phyloP scores from a whole-genome alignment of 2,797 vertebrate species.

The Botia almorhae region DNA sequence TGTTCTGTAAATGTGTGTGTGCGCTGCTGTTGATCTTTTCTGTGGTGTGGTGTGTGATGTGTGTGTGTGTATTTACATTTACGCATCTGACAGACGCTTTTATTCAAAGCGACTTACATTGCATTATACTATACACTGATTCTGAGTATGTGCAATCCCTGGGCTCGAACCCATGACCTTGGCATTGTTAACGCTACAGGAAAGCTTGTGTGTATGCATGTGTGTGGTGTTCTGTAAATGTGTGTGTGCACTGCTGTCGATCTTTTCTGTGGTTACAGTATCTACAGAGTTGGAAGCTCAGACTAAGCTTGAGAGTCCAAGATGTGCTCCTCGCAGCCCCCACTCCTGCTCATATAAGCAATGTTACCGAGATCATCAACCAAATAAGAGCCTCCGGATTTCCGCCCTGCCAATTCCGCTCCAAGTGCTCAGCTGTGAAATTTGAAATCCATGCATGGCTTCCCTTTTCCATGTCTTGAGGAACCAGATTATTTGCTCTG shows the following conservation, averaged over 20 bases:
- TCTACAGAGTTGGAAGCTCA: constrained; percentile 60
- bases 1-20: no score
- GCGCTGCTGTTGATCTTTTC: no score
- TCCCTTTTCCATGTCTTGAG: constrained; percentile 58
- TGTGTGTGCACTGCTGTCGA: constrained; percentile 62
- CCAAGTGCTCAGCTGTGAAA: constrained; percentile 82
- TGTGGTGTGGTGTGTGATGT: no score
- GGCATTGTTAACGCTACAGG: no score
- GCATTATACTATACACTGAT: no score
- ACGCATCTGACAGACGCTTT: no score
- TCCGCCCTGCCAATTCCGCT: constrained; percentile 75
- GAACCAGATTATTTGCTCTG: constrained; percentile 56
- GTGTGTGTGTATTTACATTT: no score
- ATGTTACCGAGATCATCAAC: constrained; percentile 71
- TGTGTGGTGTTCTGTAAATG: no score
- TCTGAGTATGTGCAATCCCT: no score
- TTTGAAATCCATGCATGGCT: constrained; percentile 83
- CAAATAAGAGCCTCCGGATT: constrained; percentile 69
- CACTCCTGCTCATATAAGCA: constrained; percentile 61
- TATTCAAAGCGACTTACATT: no score
- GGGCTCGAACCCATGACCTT: no score
- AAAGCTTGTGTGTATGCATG: no score
- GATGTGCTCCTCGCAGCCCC: constrained; percentile 60
- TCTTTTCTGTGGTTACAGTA: constrained; percentile 63
- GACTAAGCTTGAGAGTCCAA: constrained; percentile 26